A percentile compares a stretch with the other conserved stretches of the same genome.
phyloP scores from a whole-genome alignment of 2,888 invertebrate species.

The Lissocephala sabroskyi region DNA sequence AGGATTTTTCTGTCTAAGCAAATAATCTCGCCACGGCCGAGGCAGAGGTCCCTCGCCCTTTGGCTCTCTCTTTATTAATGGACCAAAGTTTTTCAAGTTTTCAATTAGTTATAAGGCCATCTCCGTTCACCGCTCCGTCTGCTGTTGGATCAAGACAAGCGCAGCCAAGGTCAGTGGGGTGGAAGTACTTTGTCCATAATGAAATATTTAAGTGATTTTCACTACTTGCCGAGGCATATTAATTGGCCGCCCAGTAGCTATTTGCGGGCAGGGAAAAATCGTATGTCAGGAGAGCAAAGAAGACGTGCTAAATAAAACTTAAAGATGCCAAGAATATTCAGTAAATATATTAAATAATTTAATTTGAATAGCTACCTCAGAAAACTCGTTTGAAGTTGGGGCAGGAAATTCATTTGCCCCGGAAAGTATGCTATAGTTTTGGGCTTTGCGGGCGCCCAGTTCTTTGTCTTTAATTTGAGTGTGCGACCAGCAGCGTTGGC shows the following conservation, averaged over 20 bases:
- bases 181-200: conserved; percentile 21
- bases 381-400: too few relatives aligned
- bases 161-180: neutral
- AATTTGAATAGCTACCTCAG: too few relatives aligned
- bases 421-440: too few relatives aligned
- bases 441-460: too few relatives aligned
- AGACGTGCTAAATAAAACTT: neutral
- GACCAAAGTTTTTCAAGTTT: conserved; percentile 54
- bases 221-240: conserved; percentile 19
- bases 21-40: neutral
- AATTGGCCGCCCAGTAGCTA: conserved; percentile 51
- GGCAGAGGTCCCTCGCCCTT: neutral
- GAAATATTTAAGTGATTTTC: conserved; percentile 43
- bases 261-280: too few relatives aligned
- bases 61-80: conserved; percentile 51
- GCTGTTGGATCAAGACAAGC: neutral
- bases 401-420: too few relatives aligned
- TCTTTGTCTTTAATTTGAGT: too few relatives aligned
- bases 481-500: too few relatives aligned
- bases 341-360: too few relatives aligned
- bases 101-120: conserved; percentile 51
- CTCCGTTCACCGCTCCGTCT: too few relatives aligned
- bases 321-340: neutral
- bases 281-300: conserved; percentile 2
- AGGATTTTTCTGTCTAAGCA: neutral